Evolutionary conservation across 1,140 invertebrate species (phyloP), one percentile per base, ranked within the genome.

Genomic region (Mactra quadrangularis): DNA sequence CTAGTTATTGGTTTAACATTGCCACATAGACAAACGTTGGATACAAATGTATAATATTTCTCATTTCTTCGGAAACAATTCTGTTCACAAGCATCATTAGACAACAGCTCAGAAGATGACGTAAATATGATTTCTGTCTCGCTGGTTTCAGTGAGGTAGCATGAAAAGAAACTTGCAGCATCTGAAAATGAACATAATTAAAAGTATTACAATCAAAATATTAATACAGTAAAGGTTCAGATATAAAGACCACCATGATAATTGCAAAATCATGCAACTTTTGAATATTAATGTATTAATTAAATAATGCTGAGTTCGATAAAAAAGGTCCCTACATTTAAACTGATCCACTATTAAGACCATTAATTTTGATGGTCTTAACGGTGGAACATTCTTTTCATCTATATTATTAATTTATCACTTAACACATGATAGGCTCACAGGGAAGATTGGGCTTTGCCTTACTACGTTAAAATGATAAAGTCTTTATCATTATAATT

Each of bases 21-120:
- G 3, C 77, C 77, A 60, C 77, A 81, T 6, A 81, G 15, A 29
- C 77, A 81, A 27, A 60, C 45, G n/a, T 25, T 31, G 0, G 33
- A 3, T 11, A 45, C 38, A 22, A 59, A 27, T 27, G 31, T n/a
- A 38, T 81, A 81, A 41, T 81, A 68, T 27, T 38, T 47, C 9
- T 27, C 19, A 47, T 71, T 29, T 7, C 59, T 29, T 27, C 17
- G 27, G 47, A 81, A 81, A 45, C 77, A 81, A 45, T 55, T 22
- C 9, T 70, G 25, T 31, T 71, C 15, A 50, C 77, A 81, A 22
- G 25, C 52, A 0, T 6, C 38, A 1, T 38, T 22, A 22, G 9
- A 70, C 53, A 3, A 41, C 0, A 71, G 27, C 0, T 17, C 19
- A 27, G 31, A n/a, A 1, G 60, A 45, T 1, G 13, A 22, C 2